Evolutionary conservation across 2,888 invertebrate genomes (phyloP), one percentile per base, ranked within the genome.

Genomic region (Desoria tigrina): DNA sequence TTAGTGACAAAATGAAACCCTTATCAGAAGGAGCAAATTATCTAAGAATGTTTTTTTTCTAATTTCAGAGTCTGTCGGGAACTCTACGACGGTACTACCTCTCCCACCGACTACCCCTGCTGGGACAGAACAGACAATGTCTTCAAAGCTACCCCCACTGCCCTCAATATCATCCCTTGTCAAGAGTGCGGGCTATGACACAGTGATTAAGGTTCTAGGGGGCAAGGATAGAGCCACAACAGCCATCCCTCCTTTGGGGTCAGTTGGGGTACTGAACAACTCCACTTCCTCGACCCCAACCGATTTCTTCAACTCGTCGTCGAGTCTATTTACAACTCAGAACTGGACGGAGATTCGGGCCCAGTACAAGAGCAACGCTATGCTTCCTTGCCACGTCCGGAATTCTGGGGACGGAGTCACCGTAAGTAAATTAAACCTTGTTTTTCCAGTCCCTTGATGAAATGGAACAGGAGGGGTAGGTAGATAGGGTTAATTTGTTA

Each of bases 341-440:
- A 92, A 92, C 79, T 90, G 89, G 71, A 90, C 90, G 0, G 81
- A 87, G 53, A 86, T 92, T 79, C 88, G 88, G 71, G 90, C 92
- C 76, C 92, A 92, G 82, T 90, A 88, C 51, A 91, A 91, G 18
- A 90, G 90, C 66, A 90, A 90, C 0, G 91, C 92, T 2, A 84
- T 90, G 66, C 84, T 92, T 71, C 92, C 92, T 1, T 92, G 92
- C 80, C 85, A 90, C 71, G 90, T 92, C 72, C 88, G 88, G 79
- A 90, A 90, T 79, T 89, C 92, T 77, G 91, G 92, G 59, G 91
- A 92, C 80, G 91, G 92, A 77, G 83, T 83, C 61, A 76, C 76
- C 85, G 92, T 92, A 81, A 90, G 90, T 21, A 45, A 45, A 6
- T 18, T n/a, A n/a, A n/a, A n/a, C n/a, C n/a, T 16, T 39, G 9